Percentiles rank a stretch among this genome's conserved stretches.
phyloP scores from a whole-genome alignment of 2,888 invertebrate genomes.

The Hypomecis punctinalis region DNA sequence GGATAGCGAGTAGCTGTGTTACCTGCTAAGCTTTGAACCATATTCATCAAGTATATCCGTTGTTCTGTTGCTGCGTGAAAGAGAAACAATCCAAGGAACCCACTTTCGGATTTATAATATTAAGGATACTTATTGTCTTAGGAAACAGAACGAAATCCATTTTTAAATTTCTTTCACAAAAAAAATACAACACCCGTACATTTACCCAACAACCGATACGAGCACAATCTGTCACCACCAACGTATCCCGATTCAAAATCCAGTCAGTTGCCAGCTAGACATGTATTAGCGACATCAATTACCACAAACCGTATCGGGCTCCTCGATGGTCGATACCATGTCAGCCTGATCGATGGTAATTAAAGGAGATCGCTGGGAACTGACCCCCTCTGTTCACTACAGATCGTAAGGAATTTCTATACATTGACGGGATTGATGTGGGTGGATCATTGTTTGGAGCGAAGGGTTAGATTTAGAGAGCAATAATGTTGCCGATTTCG shows the following conservation, averaged over 20 bases:
- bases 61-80: too few species aligned
- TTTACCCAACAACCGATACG: not conserved
- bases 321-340: conserved; percentile 57
- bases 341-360: conserved; percentile 70
- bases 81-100: too few species aligned
- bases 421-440: conserved; percentile 18
- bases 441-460: conserved; percentile 9
- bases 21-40: too few species aligned
- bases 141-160: too few species aligned
- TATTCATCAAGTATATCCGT: too few species aligned
- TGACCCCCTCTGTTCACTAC: conserved; percentile 47
- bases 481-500: conserved; percentile 1
- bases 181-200: not conserved
- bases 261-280: conserved; percentile 31
- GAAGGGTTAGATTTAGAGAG: conserved; percentile 7
- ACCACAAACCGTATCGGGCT: conserved; percentile 52
- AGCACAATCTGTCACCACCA: conserved; percentile 1
- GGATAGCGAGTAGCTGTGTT: too few species aligned
- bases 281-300: conserved; percentile 67
- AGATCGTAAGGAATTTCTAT: conserved; percentile 35
- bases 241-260: conserved; percentile 12
- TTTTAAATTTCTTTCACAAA: too few species aligned
- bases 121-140: too few species aligned
- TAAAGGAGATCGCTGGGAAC: conserved; percentile 57
- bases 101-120: too few species aligned